These are phyloP conservation scores for Acrobasis suavella DNA, from an alignment of 2,888 invertebrate genomes.

Conservation along the genomic window DNA sequence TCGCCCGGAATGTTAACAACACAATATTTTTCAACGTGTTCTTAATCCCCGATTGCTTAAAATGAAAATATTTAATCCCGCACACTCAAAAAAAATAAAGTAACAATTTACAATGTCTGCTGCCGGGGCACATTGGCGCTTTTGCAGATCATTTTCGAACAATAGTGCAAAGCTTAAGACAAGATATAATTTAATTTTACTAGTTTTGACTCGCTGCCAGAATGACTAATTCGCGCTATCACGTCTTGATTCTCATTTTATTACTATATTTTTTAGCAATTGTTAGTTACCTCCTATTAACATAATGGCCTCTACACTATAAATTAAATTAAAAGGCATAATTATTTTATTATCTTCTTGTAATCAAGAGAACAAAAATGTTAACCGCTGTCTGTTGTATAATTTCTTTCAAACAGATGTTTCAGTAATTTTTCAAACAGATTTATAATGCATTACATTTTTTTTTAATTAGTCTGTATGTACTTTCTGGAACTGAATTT, in stretches of 20 bases:
- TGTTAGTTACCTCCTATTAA: constrained; percentile 54
- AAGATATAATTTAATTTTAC: constrained; percentile 68
- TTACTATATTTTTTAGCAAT: constrained; percentile 61
- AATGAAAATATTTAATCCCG: constrained; percentile 67
- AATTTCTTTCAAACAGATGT: constrained; percentile 5
- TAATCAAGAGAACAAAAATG: constrained; percentile 17
- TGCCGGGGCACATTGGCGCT: constrained; percentile 51
- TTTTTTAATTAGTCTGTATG: too few species aligned
- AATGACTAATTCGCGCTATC: constrained; percentile 71
- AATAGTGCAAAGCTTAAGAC: constrained; percentile 63
- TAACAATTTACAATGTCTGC: constrained; percentile 36
- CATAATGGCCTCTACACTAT: constrained; percentile 39
- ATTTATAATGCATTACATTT: neutral
- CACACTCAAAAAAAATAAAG: constrained; percentile 55
- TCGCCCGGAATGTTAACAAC: constrained; percentile 74
- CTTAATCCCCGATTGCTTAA: constrained; percentile 74
- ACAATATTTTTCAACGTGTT: constrained; percentile 73
- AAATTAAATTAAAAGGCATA: constrained; percentile 30
- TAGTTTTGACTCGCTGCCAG: constrained; percentile 72
- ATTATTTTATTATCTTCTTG: constrained; percentile 26
- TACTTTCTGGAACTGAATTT: too few species aligned
- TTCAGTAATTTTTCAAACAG: neutral
- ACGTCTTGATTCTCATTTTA: constrained; percentile 63
- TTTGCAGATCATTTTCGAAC: constrained; percentile 63
- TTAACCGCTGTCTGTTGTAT: neutral